These are phyloP conservation scores for Acleris cristana DNA, from an alignment of 2,888 invertebrate species.

Conservation along the genomic window DNA sequence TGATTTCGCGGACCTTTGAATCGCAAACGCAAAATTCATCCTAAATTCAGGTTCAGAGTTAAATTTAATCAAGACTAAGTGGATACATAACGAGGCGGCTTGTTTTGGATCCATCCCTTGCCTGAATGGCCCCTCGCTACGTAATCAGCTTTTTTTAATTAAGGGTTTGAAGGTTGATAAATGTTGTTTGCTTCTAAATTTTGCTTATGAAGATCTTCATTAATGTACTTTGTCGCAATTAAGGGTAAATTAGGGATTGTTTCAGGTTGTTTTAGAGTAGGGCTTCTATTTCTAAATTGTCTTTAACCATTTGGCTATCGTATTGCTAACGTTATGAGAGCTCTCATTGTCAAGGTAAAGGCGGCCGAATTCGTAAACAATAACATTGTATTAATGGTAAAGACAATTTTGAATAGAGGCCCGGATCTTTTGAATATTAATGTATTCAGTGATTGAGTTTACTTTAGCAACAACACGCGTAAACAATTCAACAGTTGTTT, in stretches of 20 bases:
- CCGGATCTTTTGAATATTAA: too few relatives aligned
- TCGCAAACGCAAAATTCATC: slow-evolving; percentile 29
- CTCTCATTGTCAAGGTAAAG: too few relatives aligned
- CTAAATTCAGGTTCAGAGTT: slow-evolving; percentile 26
- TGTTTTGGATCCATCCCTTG: slow-evolving; percentile 26
- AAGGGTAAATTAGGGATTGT: slow-evolving; percentile 6
- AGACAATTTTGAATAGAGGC: too few relatives aligned
- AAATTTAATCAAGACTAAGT: slow-evolving; percentile 36
- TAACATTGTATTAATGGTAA: too few relatives aligned
- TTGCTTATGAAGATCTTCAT: slow-evolving; percentile 19
- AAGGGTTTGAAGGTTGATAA: slow-evolving; percentile 25
- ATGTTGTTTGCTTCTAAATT: slow-evolving; percentile 21
- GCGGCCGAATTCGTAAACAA: too few relatives aligned
- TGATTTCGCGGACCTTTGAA: slow-evolving; percentile 32
- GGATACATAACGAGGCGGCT: slow-evolving; percentile 30
- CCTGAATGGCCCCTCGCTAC: slow-evolving; percentile 3
- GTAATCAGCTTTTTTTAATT: slow-evolving; percentile 35
- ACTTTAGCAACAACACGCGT: too few relatives aligned
- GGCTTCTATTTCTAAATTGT: too few relatives aligned
- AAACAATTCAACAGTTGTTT: too few relatives aligned
- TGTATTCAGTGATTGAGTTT: too few relatives aligned
- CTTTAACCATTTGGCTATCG: too few relatives aligned
- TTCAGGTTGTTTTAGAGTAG: neutral
- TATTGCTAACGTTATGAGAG: too few relatives aligned
- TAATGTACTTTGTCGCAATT: slow-evolving; percentile 9